Evolutionary conservation across 2,113 vertebrate species (phyloP).

Genomic region (Rafetus swinhoei): DNA sequence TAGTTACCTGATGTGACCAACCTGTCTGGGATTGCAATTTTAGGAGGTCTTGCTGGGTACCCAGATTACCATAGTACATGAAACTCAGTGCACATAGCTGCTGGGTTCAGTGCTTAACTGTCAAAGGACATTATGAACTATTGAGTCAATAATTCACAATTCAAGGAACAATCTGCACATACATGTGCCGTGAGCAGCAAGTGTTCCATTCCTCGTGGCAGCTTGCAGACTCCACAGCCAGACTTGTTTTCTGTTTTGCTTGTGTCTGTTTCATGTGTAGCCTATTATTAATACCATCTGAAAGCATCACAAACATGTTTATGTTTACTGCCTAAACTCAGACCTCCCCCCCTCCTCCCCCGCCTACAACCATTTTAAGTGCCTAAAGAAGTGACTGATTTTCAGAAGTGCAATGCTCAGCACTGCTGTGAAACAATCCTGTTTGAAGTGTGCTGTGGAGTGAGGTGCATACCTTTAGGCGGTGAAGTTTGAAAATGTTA

Average conservation of each 20-base stretch:
- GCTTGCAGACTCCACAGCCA: constrained; percentile 23
- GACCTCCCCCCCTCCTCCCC: background rate
- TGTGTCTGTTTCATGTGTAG: constrained; percentile 52
- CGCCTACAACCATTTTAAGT: background rate
- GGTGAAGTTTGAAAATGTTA: background rate
- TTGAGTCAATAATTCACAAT: background rate
- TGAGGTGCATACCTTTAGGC: background rate
- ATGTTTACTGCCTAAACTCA: constrained; percentile 27
- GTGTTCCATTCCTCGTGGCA: constrained; percentile 58
- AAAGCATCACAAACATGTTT: constrained; percentile 21
- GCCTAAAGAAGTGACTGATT: background rate
- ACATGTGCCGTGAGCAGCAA: background rate
- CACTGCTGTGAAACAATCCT: background rate
- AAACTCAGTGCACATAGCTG: background rate
- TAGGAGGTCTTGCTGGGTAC: background rate
- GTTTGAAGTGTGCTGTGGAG: background rate
- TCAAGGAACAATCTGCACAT: constrained; percentile 1
- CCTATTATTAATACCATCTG: constrained; percentile 55
- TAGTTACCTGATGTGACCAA: background rate
- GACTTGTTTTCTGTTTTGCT: constrained; percentile 9
- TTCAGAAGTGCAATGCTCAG: background rate
- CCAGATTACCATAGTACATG: background rate
- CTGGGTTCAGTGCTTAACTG: constrained; percentile 16
- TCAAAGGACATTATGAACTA: constrained; percentile 28
- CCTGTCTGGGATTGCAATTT: background rate